Conservation (phyloP, 2,888 invertebrate species). For the Pandemis cinnamomeana region DNA sequence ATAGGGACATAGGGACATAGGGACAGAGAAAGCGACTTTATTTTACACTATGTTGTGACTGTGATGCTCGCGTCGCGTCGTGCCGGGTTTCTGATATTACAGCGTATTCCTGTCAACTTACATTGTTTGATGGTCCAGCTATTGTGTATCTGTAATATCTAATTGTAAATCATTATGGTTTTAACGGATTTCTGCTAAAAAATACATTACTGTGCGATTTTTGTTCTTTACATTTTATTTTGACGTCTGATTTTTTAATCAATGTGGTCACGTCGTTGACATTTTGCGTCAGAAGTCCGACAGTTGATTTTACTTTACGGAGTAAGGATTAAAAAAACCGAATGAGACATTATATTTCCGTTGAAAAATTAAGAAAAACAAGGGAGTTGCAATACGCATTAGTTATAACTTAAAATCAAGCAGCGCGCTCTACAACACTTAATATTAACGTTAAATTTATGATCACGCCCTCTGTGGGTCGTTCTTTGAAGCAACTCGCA, state of each 20-base stretch:
- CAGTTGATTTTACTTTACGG: background rate
- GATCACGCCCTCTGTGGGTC: too few species aligned
- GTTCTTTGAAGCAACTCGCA: too few species aligned
- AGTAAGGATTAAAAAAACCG: background rate
- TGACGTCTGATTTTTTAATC: constrained; percentile 23
- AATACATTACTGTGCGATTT: constrained; percentile 8
- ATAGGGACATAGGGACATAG: too few species aligned
- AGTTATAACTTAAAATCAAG: too few species aligned
- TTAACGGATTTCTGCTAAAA: background rate
- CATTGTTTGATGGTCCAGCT: constrained; percentile 17
- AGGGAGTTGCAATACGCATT: too few species aligned
- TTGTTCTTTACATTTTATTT: constrained; percentile 18
- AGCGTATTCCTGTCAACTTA: background rate
- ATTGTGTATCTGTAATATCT: background rate
- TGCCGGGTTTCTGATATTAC: too few species aligned
- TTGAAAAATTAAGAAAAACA: too few species aligned
- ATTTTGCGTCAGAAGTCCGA: background rate
- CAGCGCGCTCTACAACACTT: too few species aligned
- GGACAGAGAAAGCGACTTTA: too few species aligned
- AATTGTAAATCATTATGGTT: background rate
- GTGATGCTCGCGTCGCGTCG: too few species aligned
- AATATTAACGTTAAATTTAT: too few species aligned
- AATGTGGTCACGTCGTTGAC: constrained; percentile 16
- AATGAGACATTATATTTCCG: background rate
- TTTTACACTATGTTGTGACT: too few species aligned